Base-by-base conservation (phyloP, 2,113 vertebrate genomes). In the Gymnorhina tibicen region DNA sequence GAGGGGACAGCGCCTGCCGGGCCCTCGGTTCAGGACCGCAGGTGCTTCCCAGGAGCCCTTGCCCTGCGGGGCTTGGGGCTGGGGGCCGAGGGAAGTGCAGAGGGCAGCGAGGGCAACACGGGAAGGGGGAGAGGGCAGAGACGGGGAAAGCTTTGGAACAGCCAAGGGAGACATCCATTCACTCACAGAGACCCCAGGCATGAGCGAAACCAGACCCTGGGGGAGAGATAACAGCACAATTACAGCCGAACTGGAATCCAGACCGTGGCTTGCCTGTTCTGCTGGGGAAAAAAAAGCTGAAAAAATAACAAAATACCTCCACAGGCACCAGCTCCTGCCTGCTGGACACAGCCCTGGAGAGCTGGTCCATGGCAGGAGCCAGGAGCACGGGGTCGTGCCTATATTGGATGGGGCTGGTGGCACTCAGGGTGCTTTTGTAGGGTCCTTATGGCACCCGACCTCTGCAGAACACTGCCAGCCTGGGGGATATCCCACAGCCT, bases 141-240 rank as follows among this genome's bases (percentile, higher is more conserved):
- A 15, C 20, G 59, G 63, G 39, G 73, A 84, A 63, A 86, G 55
- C 33, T 85, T 67, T 85, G 73, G 73, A 92, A 59, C 73, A 70
- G 47, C 64, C 66, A 16, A 68, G 0, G 11, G 77, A 95, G 46
- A 56, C 42, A 75, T 92, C 68, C 52, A 87, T 78, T 87, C 78
- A 44, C 7, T 63, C 56, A 32, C 64, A 85, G 69, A 52, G 7
- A 46, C 87, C 66, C 49, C 68, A 41, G 49, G 37, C 23, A 10
- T 93, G 96, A 97, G 93, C 58, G 81, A 96, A 97, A 96, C 73
- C 95, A 97, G 96, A 93, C 32, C n/a, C 58, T 46, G 62, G n/a
- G 3, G 19, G 69, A 81, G 46, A 85, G 94, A 97, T 96, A 95
- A 95, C 52, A 85, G 84, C 77, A 49, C 44, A 68, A 56, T 89